Conservation (phyloP, 2,113 vertebrate species). For the Amblyornis subalaris region DNA sequence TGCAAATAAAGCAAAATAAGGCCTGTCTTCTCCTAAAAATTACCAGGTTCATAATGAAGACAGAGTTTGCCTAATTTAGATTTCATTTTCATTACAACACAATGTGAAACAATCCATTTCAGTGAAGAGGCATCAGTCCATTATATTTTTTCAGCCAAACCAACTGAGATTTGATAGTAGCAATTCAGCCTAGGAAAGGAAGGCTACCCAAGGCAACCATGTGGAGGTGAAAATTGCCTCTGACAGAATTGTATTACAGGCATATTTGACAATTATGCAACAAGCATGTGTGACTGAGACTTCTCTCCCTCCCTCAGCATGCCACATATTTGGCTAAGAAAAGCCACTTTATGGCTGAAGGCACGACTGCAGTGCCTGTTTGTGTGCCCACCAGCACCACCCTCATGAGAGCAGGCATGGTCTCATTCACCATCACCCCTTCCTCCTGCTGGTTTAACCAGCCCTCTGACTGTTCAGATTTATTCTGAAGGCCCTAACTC, state of each 20-base stretch:
- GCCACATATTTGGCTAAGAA: background rate
- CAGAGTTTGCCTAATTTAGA: background rate
- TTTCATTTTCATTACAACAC: background rate
- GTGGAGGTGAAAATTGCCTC: background rate
- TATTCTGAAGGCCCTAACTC: background rate
- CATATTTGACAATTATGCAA: background rate
- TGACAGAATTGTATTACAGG: background rate
- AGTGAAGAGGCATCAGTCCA: background rate
- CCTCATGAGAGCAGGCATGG: background rate
- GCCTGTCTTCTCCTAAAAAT: background rate
- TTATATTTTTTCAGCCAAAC: background rate
- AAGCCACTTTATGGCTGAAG: background rate
- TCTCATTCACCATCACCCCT: background rate
- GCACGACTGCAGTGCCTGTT: too few relatives aligned
- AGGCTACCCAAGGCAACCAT: background rate
- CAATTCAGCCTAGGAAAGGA: background rate
- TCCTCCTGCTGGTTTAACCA: background rate
- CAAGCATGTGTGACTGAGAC: background rate
- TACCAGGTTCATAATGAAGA: background rate
- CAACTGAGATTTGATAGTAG: background rate
- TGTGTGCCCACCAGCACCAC: background rate
- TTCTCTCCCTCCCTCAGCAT: background rate
- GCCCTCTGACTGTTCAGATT: background rate
- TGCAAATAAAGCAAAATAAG: background rate
- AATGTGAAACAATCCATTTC: background rate